Evolutionary conservation across 2,113 vertebrate species (phyloP).

Genomic region (Himantopus leucocephalus): DNA sequence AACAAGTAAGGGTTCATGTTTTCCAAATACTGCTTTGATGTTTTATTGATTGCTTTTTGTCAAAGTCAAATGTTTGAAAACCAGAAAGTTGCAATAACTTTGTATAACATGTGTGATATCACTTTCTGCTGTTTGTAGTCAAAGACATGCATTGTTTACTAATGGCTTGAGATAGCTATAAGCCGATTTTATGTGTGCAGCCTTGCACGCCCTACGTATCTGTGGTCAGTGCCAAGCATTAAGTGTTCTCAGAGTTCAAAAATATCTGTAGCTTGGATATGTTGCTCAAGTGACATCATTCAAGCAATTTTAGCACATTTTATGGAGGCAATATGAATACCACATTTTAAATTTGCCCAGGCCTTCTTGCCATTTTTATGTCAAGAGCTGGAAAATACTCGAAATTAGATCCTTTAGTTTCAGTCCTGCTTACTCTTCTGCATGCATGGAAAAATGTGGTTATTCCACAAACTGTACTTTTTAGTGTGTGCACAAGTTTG

Average conservation of each 20-base stretch:
- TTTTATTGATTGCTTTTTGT: slow-evolving; percentile 47
- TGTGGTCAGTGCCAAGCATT: background rate
- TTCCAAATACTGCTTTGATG: background rate
- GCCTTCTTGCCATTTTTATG: slow-evolving; percentile 34
- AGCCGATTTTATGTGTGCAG: background rate
- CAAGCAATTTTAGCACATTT: slow-evolving; percentile 15
- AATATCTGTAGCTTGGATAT: slow-evolving; percentile 11
- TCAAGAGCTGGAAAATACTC: slow-evolving; percentile 14
- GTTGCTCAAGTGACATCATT: slow-evolving; percentile 36
- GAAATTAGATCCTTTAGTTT: slow-evolving; percentile 36
- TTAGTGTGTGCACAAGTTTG: slow-evolving; percentile 2
- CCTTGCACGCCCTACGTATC: background rate
- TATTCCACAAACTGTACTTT: slow-evolving; percentile 1
- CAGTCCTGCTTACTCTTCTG: slow-evolving; percentile 14
- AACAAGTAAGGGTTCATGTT: slow-evolving; percentile 8
- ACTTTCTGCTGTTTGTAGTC: background rate
- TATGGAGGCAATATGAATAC: slow-evolving; percentile 3
- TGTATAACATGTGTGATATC: background rate
- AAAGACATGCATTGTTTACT: background rate
- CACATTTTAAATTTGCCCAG: slow-evolving; percentile 43
- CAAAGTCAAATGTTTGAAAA: slow-evolving; percentile 6
- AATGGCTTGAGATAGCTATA: background rate
- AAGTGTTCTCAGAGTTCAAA: slow-evolving; percentile 11
- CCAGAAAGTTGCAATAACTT: background rate
- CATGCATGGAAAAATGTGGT: slow-evolving; percentile 24